Base-by-base conservation (phyloP, 2,797 vertebrate species). In the Pteronotus mesoamericanus region DNA sequence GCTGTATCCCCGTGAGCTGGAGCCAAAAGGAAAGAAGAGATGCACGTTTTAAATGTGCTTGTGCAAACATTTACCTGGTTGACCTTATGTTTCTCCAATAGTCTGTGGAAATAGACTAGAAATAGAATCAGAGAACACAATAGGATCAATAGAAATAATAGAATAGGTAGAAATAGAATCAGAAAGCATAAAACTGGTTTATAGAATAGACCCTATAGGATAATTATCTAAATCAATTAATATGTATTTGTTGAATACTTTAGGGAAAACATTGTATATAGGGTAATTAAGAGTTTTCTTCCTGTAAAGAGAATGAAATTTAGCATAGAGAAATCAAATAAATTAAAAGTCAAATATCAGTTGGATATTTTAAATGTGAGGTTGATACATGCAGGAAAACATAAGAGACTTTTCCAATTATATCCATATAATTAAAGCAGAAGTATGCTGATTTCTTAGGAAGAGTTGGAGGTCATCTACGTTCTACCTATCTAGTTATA, bases 21-120 rank as follows among this genome's bases (percentile, higher is more conserved):
- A 92, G 97, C 96, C 94, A 97, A 87, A 89, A 96, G 55, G 34
- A 69, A 84, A 95, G 93, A 77, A 82, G 96, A 95, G 89, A 96
- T 75, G 21, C 32, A 37, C 55, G 37, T 92, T 95, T 94, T 95
- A 95, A 96, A 69, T 95, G 89, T 12, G 46, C 66, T 83, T 94
- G 93, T 85, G 75, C 46, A 55, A 91, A 95, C 34, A n/a, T 44
- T 97, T 94, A 96, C 91, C 89, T 89, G 64, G 91, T 82, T 96
- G 97, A 96, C 96, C 95, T 97, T 95, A 53, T 89, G 83, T 42
- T 92, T 97, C 55, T 91, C 57, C 77, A 83, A 3, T n/a, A 69
- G 79, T 75, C 95, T 82, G 37, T 42, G 86, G 78, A 92, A 68
- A 68, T 53, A 94, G 64, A 15, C n/a, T 64, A 94, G 74, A 92